These are phyloP conservation scores for Octodon degus DNA, from an alignment of 2,113 vertebrate genomes.

Conservation along the genomic window DNA sequence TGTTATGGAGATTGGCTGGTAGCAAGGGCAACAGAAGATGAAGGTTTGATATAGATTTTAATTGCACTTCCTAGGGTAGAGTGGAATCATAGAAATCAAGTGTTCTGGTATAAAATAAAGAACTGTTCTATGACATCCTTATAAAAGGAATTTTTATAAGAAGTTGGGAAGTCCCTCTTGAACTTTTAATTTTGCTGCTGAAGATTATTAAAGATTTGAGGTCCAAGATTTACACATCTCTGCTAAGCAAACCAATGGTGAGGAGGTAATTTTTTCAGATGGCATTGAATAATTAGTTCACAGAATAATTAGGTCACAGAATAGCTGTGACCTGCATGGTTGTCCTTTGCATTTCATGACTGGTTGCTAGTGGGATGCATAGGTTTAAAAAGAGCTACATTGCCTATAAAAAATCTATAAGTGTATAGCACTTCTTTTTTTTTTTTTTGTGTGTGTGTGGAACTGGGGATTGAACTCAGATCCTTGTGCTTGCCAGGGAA, in stretches of 20 bases:
- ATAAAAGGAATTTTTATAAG: background rate
- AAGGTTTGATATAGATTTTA: background rate
- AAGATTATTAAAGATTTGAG: background rate
- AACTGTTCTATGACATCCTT: slow-evolving; percentile 9
- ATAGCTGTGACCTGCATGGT: background rate
- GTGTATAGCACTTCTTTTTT: background rate
- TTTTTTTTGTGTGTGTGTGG: background rate
- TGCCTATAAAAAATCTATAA: background rate
- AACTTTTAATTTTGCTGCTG: background rate
- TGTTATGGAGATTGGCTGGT: background rate
- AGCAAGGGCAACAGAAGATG: background rate
- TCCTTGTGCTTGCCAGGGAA: too few species aligned
- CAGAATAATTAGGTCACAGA: too few species aligned
- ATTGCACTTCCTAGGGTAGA: background rate
- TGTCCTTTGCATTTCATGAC: background rate
- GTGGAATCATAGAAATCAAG: background rate
- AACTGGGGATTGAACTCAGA: too few species aligned
- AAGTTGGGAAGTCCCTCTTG: background rate
- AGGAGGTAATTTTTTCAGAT: background rate
- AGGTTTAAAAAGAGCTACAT: slow-evolving; percentile 33
- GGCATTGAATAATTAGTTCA: background rate
- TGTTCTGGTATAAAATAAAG: slow-evolving; percentile 24
- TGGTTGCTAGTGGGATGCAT: background rate
- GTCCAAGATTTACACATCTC: background rate
- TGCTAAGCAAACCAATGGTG: background rate